phyloP scores from a whole-genome alignment of 2,797 vertebrate genomes.

The Nyctalus aviator region DNA sequence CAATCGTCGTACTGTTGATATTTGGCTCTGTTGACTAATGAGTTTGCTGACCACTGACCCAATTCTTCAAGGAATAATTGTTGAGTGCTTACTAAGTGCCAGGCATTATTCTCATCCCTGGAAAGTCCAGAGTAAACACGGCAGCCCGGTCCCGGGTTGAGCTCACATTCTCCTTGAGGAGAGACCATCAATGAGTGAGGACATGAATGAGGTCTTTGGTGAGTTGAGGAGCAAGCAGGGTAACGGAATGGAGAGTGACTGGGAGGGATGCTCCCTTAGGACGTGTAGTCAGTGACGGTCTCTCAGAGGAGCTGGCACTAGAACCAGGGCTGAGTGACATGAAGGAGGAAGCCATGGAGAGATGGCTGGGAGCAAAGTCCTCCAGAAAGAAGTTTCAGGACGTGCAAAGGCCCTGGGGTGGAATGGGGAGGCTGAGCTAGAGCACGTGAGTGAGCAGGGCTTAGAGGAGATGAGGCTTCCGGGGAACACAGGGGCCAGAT shows the following conservation, averaged over 20 bases:
- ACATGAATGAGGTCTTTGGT: background rate
- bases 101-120: background rate
- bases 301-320: background rate
- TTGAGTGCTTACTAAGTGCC: background rate
- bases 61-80: background rate
- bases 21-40: no score
- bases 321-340: background rate
- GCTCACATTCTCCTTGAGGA: background rate
- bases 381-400: background rate
- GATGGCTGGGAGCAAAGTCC: background rate
- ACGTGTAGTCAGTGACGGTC: background rate
- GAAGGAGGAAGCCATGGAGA: background rate
- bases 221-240: background rate
- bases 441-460: rapidly evolving
- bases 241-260: background rate
- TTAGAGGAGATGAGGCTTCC: no score
- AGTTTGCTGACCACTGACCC: no score
- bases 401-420: background rate
- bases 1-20: no score
- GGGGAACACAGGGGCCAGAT: background rate
- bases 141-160: background rate
- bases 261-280: rapidly evolving
- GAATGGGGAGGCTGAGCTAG: background rate
- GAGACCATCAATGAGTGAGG: background rate
- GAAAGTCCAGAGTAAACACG: background rate